Evolutionary conservation across 1,140 invertebrate genomes (phyloP).

Genomic region (Paraescarpia echinospica): DNA sequence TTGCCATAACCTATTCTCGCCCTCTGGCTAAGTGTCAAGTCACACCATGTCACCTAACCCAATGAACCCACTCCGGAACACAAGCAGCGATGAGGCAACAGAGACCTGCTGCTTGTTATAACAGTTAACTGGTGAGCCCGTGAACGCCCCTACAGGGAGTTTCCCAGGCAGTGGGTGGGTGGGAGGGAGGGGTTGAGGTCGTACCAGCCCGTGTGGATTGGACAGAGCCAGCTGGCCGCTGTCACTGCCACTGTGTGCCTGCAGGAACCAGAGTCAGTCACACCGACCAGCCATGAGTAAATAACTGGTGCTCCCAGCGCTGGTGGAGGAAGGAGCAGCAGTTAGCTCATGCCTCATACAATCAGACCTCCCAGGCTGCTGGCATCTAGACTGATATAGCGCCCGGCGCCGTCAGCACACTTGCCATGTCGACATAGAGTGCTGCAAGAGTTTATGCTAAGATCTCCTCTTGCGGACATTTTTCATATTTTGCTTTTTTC

Average conservation of each 20-base stretch:
- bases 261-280: not conserved
- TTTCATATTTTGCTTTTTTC: not conserved
- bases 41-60: not conserved
- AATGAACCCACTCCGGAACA: not conserved
- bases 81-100: not conserved
- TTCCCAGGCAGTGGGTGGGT: not conserved
- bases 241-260: not conserved
- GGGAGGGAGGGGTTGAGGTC: not conserved
- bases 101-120: not conserved
- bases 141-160: not conserved
- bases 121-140: not conserved
- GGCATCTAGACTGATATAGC: not conserved
- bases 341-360: not conserved
- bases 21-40: not conserved
- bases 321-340: not conserved
- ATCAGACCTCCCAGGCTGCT: not conserved
- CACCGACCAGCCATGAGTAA: not conserved
- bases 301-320: not conserved
- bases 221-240: not conserved
- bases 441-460: not conserved
- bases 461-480: not conserved
- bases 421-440: not conserved
- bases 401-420: not conserved
- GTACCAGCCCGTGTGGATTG: not conserved
- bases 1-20: not conserved